Evolutionary conservation across 2,113 vertebrate species (phyloP).

Genomic region (Haliaeetus leucogaster): DNA sequence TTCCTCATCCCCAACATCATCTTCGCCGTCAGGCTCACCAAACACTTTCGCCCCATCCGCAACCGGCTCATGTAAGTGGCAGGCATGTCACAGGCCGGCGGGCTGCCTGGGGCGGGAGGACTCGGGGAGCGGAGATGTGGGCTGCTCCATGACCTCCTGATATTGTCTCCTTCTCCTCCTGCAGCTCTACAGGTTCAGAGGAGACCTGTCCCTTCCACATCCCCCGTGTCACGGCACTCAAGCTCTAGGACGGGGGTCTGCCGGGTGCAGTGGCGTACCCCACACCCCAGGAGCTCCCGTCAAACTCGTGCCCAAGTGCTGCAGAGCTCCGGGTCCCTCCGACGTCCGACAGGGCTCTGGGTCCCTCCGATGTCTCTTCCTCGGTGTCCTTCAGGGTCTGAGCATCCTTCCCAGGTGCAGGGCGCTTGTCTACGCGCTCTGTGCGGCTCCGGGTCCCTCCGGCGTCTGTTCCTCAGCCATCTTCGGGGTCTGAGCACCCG

Average conservation of each 20-base stretch:
- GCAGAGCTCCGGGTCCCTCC: not conserved
- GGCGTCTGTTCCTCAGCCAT: accelerated
- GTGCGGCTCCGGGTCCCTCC: not conserved
- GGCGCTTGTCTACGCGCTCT: no score
- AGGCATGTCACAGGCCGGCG: accelerated
- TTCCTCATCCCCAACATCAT: constrained; percentile 89
- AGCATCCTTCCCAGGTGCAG: not conserved
- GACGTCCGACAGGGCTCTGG: not conserved
- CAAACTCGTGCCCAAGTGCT: accelerated
- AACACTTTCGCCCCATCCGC: constrained; percentile 81
- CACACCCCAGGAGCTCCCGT: not conserved
- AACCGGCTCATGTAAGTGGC: constrained; percentile 72
- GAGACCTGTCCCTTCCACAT: constrained; percentile 80
- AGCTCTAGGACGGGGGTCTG: constrained; percentile 21
- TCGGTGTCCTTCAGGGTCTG: not conserved
- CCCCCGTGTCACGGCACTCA: constrained; percentile 74
- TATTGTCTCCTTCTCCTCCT: not conserved
- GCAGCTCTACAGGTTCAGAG: constrained; percentile 74
- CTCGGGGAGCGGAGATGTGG: not conserved
- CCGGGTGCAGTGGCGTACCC: accelerated
- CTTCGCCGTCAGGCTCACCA: constrained; percentile 86
- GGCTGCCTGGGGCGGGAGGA: not conserved
- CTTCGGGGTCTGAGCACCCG: not conserved
- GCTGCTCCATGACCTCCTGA: not conserved
- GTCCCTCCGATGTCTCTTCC: not conserved